Conservation (phyloP, 2,797 vertebrate genomes). For the Heliangelus exortis region DNA sequence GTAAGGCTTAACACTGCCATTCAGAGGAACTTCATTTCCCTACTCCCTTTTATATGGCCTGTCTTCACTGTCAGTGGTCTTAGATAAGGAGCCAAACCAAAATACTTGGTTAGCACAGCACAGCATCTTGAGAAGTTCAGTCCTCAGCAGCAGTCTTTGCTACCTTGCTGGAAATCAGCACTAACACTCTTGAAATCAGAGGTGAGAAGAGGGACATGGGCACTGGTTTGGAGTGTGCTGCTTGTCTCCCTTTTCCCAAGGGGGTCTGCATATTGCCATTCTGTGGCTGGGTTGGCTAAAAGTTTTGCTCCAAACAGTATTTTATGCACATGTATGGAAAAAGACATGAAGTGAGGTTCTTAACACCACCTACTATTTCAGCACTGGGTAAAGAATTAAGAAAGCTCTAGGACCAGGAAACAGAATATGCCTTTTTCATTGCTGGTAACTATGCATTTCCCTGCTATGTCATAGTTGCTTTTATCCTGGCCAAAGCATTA, state of each 20-base stretch:
- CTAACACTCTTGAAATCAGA: not conserved
- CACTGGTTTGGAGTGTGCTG: not conserved
- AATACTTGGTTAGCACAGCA: not conserved
- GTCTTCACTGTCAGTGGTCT: not conserved
- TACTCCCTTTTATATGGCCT: not conserved
- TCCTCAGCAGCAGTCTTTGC: not conserved
- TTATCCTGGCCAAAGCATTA: not conserved
- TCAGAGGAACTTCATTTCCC: not conserved
- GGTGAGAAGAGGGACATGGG: not conserved
- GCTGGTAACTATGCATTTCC: not conserved
- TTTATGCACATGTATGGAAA: not conserved
- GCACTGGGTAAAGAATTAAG: not conserved
- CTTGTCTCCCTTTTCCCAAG: not conserved
- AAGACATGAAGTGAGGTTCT: not conserved
- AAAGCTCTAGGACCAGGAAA: not conserved
- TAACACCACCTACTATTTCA: not conserved
- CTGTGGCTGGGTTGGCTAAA: not conserved
- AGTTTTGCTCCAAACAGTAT: not conserved
- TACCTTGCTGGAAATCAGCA: not conserved
- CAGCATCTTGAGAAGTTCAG: not conserved
- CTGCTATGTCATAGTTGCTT: not conserved
- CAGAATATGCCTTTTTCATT: not conserved
- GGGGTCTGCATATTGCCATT: not conserved
- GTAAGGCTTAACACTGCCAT: conserved; percentile 70
- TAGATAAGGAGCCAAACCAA: not conserved